Evolutionary conservation across 2,113 vertebrate genomes (phyloP), one percentile per base, ranked within the genome.

Genomic region (Carassius gibelio): DNA sequence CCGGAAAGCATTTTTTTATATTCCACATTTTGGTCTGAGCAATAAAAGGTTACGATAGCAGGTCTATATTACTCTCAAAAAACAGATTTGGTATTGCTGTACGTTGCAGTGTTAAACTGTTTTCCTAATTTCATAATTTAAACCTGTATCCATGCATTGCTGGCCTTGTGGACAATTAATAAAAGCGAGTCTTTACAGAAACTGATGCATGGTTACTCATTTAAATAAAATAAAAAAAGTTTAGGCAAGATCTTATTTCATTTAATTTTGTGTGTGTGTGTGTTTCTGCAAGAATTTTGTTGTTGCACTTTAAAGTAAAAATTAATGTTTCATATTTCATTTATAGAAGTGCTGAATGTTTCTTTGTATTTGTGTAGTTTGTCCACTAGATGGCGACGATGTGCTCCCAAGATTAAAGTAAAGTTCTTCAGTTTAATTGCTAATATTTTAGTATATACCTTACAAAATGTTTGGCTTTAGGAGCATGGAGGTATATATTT

Each of bases 21-120:
- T 19, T 87, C 55, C 11, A 69, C 55, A n/a, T 84, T 84, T 87
- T 82, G 74, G 50, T 85, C 71, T 77, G 68, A 90, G 89, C 89
- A 91, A 88, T 90, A 90, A 87, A 79, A 45, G 64, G 78, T 69
- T 84, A 74, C 19, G 8, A 36, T 71, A 61, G 64, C 84, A 75
- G 59, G 61, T 84, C 23, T 45, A 52, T 72, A 30, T 14, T 55
- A 85, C 59, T 84, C 62, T 34, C 34, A 71, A 42, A 62, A 36
- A 64, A 11, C 52, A 38, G 4, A 59, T 83, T 87, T 77, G 26
- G 19, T 79, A 38, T 86, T 83, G 13, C 81, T 86, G 68, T 81
- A 26, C 55, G 62, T 83, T 50, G 57, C 75, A 36, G 38, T 66
- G 66, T 84, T 59, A 13, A 50, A 52, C 50, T 34, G 11, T 84